A percentile compares a stretch with the other conserved stretches of the same genome.
Conservation (phyloP, 2,797 vertebrate genomes). For the Champsocephalus gunnari region DNA sequence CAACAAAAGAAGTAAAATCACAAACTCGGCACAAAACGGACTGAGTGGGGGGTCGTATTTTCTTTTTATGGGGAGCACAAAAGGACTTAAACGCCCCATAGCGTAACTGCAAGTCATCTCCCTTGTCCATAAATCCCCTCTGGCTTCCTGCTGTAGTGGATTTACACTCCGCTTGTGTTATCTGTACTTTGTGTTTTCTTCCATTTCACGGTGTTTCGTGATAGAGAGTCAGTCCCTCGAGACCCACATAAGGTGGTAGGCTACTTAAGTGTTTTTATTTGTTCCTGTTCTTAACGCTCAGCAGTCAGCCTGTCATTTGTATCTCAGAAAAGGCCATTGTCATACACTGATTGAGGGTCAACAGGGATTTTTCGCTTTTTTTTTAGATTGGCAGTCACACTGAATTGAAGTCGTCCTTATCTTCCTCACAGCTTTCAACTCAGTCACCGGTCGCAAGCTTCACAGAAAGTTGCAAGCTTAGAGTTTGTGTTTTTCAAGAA, state of each 20-base stretch:
- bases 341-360: slow-evolving; percentile 33
- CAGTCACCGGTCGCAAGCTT: slow-evolving; percentile 22
- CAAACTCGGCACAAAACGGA: slow-evolving; percentile 63
- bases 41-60: slow-evolving; percentile 30
- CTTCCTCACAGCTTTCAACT: slow-evolving; percentile 24
- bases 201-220: slow-evolving; percentile 66
- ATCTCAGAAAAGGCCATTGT: slow-evolving; percentile 14
- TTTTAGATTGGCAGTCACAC: neutral
- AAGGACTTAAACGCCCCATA: slow-evolving; percentile 52
- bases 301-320: neutral
- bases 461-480: slow-evolving; percentile 3
- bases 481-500: slow-evolving; percentile 22
- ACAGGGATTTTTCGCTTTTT: neutral
- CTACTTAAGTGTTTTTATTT: no score
- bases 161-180: slow-evolving; percentile 58
- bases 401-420: slow-evolving; percentile 11
- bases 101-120: slow-evolving; percentile 57
- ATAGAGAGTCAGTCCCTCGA: slow-evolving; percentile 61
- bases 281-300: neutral
- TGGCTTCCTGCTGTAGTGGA: slow-evolving; percentile 47
- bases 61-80: slow-evolving; percentile 47
- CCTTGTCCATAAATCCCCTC: slow-evolving; percentile 68
- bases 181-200: slow-evolving; percentile 65
- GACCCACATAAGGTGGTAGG: slow-evolving; percentile 26
- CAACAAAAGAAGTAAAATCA: slow-evolving; percentile 47